phyloP scores from a whole-genome alignment of 2,888 invertebrate species.

The Euplagia quadripunctaria region DNA sequence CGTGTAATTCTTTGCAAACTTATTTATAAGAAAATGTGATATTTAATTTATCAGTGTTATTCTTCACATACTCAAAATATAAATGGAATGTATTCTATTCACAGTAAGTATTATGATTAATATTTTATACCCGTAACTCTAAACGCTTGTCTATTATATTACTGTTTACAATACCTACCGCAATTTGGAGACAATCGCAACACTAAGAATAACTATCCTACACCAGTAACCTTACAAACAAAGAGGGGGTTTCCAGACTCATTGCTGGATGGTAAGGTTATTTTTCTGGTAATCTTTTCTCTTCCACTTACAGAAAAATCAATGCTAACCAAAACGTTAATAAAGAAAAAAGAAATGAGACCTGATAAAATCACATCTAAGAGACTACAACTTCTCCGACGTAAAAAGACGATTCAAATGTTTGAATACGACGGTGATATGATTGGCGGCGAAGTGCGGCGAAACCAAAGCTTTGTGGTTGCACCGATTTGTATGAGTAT shows the following conservation, averaged over 20 bases:
- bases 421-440: slow-evolving; percentile 59
- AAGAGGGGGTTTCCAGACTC: background rate
- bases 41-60: too few species aligned
- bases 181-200: background rate
- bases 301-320: background rate
- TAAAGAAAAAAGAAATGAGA: background rate
- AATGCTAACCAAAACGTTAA: background rate
- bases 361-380: slow-evolving; percentile 17
- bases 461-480: slow-evolving; percentile 67
- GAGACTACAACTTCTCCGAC: slow-evolving; percentile 9
- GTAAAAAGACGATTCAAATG: slow-evolving; percentile 32
- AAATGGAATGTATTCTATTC: background rate
- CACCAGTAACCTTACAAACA: background rate
- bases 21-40: too few species aligned
- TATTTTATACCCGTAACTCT: background rate
- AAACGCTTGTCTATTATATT: too few species aligned
- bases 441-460: slow-evolving; percentile 70
- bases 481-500: slow-evolving; percentile 67
- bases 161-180: background rate
- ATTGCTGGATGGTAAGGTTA: background rate
- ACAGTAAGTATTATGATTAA: background rate
- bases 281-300: background rate
- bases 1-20: too few species aligned
- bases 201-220: background rate
- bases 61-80: too few species aligned